These are phyloP conservation scores for Epinotia bilunana DNA, from an alignment of 2,888 invertebrate species.

Conservation along the genomic window DNA sequence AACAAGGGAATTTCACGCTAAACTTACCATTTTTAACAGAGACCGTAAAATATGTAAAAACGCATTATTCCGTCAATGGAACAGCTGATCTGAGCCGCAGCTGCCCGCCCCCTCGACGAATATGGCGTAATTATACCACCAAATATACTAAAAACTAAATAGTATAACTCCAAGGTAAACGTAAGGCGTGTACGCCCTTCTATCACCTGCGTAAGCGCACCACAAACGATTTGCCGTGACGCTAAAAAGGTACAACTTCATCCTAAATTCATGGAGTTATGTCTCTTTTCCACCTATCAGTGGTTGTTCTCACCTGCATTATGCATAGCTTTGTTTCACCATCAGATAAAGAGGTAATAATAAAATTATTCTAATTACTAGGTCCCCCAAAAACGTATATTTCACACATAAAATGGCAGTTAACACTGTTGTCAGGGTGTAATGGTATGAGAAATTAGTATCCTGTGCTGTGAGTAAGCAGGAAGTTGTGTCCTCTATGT, in stretches of 20 bases:
- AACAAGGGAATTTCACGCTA: conserved; percentile 8
- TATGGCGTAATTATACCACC: conserved; percentile 29
- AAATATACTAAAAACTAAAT: not conserved
- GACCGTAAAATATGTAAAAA: conserved; percentile 25
- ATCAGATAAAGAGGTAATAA: conserved; percentile 40
- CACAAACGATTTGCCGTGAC: not conserved
- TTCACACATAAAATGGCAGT: conserved; percentile 38
- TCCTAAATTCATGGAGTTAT: not conserved
- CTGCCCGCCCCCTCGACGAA: conserved; percentile 20
- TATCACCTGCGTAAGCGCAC: not conserved
- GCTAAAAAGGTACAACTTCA: not conserved
- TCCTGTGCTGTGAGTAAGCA: not conserved
- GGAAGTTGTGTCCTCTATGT: not conserved
- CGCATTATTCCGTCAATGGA: conserved; percentile 28
- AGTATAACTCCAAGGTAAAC: not conserved
- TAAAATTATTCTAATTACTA: conserved; percentile 41
- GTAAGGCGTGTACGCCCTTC: not conserved
- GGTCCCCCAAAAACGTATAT: conserved; percentile 31
- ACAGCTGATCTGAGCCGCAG: conserved; percentile 37
- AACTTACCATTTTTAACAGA: conserved; percentile 11
- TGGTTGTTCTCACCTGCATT: conserved; percentile 30
- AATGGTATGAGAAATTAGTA: conserved; percentile 3
- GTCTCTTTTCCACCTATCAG: not conserved
- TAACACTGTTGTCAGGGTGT: conserved; percentile 31
- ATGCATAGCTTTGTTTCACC: conserved; percentile 38